Evolutionary conservation across 64 coral and sea anemone species (phyloP).

Genomic region (Trachythela sp.): DNA sequence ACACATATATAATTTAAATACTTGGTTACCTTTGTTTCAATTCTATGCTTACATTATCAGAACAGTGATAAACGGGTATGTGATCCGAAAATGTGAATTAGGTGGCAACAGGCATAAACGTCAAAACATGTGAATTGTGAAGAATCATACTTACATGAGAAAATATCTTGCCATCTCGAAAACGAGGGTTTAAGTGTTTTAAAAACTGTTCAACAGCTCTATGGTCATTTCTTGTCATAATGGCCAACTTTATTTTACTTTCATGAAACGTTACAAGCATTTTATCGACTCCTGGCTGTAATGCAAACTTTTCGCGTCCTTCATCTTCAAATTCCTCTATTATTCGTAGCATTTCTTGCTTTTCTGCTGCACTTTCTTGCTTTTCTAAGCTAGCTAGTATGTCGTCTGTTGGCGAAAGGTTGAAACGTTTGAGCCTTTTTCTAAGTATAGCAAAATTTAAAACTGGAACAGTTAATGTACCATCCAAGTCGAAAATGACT

Average conservation of each 20-base stretch:
- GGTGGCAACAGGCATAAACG: too few relatives aligned
- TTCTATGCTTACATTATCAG: too few relatives aligned
- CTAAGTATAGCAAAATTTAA: constrained; percentile 67
- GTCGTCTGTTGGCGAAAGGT: constrained; percentile 49
- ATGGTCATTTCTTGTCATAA: constrained; percentile 77
- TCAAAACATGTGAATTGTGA: too few relatives aligned
- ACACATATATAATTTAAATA: too few relatives aligned
- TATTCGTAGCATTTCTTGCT: constrained; percentile 33
- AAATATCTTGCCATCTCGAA: constrained; percentile 70
- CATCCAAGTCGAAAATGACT: constrained; percentile 92
- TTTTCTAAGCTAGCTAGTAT: not conserved
- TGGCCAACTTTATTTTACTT: constrained; percentile 60
- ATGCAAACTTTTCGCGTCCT: constrained; percentile 64
- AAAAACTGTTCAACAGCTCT: constrained; percentile 77
- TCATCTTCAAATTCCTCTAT: constrained; percentile 93
- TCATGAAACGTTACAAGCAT: constrained; percentile 63
- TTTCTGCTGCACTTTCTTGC: not conserved
- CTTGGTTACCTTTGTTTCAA: too few relatives aligned
- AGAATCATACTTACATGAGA: constrained; percentile 93
- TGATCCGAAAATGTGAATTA: too few relatives aligned
- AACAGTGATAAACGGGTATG: too few relatives aligned
- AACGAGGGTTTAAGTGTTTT: constrained; percentile 56
- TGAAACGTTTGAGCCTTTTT: constrained; percentile 47
- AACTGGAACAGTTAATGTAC: constrained; percentile 82
- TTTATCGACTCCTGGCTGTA: constrained; percentile 76